Evolutionary conservation across 2,113 vertebrate genomes (phyloP).

Genomic region (Anguilla rostrata): DNA sequence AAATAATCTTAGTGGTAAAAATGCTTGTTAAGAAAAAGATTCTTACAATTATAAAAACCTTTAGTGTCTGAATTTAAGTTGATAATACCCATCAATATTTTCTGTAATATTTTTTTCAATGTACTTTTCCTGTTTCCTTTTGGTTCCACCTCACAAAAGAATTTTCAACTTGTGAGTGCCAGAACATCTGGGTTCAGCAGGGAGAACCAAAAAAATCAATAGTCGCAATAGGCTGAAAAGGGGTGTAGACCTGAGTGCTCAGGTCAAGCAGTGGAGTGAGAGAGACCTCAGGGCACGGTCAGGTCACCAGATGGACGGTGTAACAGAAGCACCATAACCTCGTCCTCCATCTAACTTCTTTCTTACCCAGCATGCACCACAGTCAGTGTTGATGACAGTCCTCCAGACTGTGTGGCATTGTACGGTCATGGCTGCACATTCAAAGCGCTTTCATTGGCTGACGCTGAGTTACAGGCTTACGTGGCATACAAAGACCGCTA

Average conservation of each 20-base stretch:
- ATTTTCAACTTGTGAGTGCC: not conserved
- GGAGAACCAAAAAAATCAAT: not conserved
- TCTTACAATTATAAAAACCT: no score
- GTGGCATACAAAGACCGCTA: not conserved
- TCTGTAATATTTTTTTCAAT: no score
- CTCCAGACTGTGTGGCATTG: not conserved
- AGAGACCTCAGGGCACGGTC: not conserved
- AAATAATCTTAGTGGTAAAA: no score
- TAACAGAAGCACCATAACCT: not conserved
- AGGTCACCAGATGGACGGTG: not conserved
- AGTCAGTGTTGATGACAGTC: not conserved
- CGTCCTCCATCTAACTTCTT: not conserved
- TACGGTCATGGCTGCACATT: not conserved
- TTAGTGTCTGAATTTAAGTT: no score
- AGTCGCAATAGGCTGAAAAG: not conserved
- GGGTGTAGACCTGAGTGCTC: not conserved
- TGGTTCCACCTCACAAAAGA: not conserved
- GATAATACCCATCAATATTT: no score
- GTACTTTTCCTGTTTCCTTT: no score
- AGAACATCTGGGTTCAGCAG: slow-evolving; percentile 3
- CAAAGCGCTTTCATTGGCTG: not conserved
- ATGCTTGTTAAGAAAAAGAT: no score
- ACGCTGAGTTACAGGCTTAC: not conserved
- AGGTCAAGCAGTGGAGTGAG: not conserved
- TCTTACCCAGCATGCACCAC: not conserved